Conservation (phyloP, 2,888 invertebrate genomes). For the Pseudococcus longispinus region DNA sequence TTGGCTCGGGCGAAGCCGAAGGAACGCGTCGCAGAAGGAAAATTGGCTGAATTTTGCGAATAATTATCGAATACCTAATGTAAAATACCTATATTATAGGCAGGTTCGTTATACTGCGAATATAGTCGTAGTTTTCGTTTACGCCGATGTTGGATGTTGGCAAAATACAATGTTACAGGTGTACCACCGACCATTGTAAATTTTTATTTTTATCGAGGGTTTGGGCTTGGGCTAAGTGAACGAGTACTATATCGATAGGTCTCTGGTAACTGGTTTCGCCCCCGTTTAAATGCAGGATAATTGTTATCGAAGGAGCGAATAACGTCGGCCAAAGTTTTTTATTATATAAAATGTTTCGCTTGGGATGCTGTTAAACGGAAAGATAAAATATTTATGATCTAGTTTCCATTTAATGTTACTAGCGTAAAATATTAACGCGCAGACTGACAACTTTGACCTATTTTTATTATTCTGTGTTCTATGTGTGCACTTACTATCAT, state of each 20-base stretch:
- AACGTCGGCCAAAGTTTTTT: background rate
- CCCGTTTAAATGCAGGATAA: background rate
- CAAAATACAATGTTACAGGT: too few species aligned
- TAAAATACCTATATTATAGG: background rate
- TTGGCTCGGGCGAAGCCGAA: background rate
- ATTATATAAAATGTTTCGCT: background rate
- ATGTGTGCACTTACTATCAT: background rate
- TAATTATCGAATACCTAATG: background rate
- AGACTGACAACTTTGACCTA: constrained; percentile 38
- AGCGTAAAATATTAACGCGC: constrained; percentile 38
- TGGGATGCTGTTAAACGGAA: constrained; percentile 24
- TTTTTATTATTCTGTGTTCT: constrained; percentile 31
- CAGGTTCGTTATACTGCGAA: background rate
- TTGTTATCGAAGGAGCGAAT: background rate
- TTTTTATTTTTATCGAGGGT: background rate
- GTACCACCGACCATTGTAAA: too few species aligned
- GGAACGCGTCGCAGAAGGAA: background rate
- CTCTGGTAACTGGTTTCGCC: background rate
- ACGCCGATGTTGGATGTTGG: too few species aligned
- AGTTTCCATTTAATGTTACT: constrained; percentile 41
- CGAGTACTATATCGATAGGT: background rate
- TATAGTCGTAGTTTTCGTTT: background rate
- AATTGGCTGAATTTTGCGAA: background rate
- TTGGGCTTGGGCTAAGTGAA: background rate
- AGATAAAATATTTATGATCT: constrained; percentile 37